phyloP scores from a whole-genome alignment of 2,888 invertebrate species.

The Molanna angustata region DNA sequence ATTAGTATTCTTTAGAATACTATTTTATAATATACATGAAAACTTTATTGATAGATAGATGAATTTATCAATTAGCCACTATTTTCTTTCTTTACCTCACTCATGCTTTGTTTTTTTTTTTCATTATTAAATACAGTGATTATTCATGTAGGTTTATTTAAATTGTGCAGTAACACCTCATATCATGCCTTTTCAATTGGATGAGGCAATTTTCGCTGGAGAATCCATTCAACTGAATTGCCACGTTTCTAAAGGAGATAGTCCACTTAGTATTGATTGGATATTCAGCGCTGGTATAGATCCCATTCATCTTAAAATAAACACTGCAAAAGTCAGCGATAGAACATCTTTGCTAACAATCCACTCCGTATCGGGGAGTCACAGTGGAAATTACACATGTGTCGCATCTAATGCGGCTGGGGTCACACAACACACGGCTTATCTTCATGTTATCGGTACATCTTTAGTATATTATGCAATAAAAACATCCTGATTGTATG shows the following conservation, averaged over 20 bases:
- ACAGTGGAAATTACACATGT: slow-evolving; percentile 78
- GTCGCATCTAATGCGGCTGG: slow-evolving; percentile 69
- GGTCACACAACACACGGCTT: slow-evolving; percentile 61
- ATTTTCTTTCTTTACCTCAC: too few species aligned
- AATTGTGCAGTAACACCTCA: slow-evolving; percentile 59
- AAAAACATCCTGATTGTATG: background rate
- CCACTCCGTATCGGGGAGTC: slow-evolving; percentile 62
- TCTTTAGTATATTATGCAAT: slow-evolving; percentile 5
- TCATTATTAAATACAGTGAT: too few species aligned
- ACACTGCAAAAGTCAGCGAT: slow-evolving; percentile 56
- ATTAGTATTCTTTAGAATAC: too few species aligned
- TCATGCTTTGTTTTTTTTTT: too few species aligned
- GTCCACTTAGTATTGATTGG: slow-evolving; percentile 71
- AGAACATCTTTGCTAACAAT: slow-evolving; percentile 68
- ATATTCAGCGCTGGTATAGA: slow-evolving; percentile 44
- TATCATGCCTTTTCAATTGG: slow-evolving; percentile 60
- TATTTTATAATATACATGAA: too few species aligned
- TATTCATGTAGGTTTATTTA: background rate
- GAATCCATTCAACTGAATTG: slow-evolving; percentile 64
- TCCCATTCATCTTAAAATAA: slow-evolving; percentile 39
- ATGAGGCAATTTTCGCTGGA: slow-evolving; percentile 59
- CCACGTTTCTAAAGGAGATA: slow-evolving; percentile 69
- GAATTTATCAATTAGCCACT: too few species aligned
- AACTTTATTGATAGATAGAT: too few species aligned
- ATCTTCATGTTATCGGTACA: slow-evolving; percentile 72